Evolutionary conservation across 2,797 vertebrate genomes (phyloP), one percentile per base, ranked within the genome.

Genomic region (Momotus momota): DNA sequence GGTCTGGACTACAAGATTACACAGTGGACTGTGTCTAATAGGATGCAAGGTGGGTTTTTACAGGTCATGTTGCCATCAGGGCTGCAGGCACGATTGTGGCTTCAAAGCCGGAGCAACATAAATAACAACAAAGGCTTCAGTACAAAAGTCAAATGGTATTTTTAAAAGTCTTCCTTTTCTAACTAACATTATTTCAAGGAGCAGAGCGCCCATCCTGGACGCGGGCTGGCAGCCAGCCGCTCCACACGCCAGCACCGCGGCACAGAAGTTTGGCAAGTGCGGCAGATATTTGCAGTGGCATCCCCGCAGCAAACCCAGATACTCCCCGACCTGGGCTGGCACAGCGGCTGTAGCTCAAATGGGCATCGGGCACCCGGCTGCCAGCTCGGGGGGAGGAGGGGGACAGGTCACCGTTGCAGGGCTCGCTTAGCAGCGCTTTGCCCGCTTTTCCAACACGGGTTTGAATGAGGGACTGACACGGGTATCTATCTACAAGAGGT

Each of bases 381-480:
- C 33, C 67, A 29, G 0, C 38, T 8, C 1, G 3, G 12, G 16
- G 57, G 16, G 23, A 21, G 6, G 8, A 4, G 4, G 4, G 46
- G 10, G 18, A 26, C 46, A 33, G 38, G n/a, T 48, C 55, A 3
- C n/a, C 7, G 10, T 4, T 43, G 52, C 41, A 25, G 49, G 49
- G 54, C 17, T 91, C 9, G 19, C 41, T 29, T 15, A 12, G 6
- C 48, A 29, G 5, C 23, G 2, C 20, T 82, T 8, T 6, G 15
- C 41, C 26, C 23, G 57, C 1, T 74, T 69, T 75, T 7, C 38
- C 61, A 15, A 1, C 4, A 5, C 1, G 7, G 5, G 8, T 40
- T 4, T 18, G 52, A 26, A 40, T 1, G 49, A 41, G 38, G 0
- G 5, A 14, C 14, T 26, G 86, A 6, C 8, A 6, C 0, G 9